Conservation (phyloP, 2,113 vertebrate genomes). For the Amphiprion ocellaris region DNA sequence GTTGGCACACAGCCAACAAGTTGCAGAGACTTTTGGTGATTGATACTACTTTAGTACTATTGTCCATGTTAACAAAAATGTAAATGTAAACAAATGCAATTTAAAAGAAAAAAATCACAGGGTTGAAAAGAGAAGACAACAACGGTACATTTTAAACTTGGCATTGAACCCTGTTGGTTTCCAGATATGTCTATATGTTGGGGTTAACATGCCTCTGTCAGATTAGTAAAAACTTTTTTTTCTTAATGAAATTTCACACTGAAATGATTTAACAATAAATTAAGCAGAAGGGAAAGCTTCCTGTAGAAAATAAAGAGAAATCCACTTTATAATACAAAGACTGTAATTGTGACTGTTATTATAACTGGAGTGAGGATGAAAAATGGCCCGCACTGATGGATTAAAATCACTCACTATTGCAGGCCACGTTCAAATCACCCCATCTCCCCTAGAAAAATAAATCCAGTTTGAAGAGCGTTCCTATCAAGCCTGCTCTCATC, state of each 20-base stretch:
- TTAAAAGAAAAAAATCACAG: too few relatives aligned
- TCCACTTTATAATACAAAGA: neutral
- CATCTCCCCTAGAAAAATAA: neutral
- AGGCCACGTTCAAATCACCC: neutral
- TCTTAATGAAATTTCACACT: too few relatives aligned
- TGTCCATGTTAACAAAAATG: too few relatives aligned
- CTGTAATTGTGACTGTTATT: constrained; percentile 5
- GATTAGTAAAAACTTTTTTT: too few relatives aligned
- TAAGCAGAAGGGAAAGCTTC: neutral
- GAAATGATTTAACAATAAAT: too few relatives aligned
- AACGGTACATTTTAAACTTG: too few relatives aligned
- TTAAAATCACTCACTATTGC: neutral
- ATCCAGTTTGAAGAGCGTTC: neutral
- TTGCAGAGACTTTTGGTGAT: neutral
- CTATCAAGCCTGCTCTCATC: constrained; percentile 1
- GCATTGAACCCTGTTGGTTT: too few relatives aligned
- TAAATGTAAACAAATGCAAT: too few relatives aligned
- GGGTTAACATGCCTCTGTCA: too few relatives aligned
- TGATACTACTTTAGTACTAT: too few relatives aligned
- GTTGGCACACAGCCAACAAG: neutral
- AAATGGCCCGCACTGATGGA: neutral
- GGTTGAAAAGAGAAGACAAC: too few relatives aligned
- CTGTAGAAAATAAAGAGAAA: neutral
- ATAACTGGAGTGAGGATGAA: neutral
- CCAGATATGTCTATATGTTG: too few relatives aligned